phyloP scores from a whole-genome alignment of 2,113 vertebrate genomes.

The Siniperca chuatsi region DNA sequence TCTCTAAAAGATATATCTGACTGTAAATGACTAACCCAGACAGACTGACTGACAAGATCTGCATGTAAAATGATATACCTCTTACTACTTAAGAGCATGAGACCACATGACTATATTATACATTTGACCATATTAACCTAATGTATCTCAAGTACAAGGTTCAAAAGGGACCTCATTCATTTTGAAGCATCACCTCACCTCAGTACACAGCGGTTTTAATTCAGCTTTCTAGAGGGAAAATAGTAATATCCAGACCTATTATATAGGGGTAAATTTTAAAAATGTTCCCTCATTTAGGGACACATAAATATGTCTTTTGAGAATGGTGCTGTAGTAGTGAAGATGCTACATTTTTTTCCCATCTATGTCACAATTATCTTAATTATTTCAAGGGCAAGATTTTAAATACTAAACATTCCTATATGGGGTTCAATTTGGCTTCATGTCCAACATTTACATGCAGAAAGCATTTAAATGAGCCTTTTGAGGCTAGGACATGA shows the following conservation, averaged over 20 bases:
- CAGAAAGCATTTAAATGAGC: neutral
- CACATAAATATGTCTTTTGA: neutral
- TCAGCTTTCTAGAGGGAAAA: neutral
- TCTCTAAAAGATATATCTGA: conserved; percentile 4
- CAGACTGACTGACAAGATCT: neutral
- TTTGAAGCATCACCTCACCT: neutral
- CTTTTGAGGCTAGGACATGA: neutral
- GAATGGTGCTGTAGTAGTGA: neutral
- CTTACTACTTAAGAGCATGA: conserved; percentile 9
- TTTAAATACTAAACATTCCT: neutral
- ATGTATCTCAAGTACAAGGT: neutral
- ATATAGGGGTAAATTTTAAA: neutral
- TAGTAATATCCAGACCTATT: neutral
- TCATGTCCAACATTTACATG: neutral
- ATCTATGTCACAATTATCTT: neutral
- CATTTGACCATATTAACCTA: neutral
- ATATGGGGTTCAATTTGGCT: neutral
- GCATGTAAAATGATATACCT: conserved; percentile 13
- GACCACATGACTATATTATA: conserved; percentile 7
- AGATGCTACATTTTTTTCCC: too few species aligned
- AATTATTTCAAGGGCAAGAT: neutral
- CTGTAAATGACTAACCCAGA: conserved; percentile 17
- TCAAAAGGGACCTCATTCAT: neutral
- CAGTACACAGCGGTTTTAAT: neutral
- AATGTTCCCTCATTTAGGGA: neutral